Percentiles rank a stretch among this genome's conserved stretches.
These are phyloP conservation scores for Melanocharis versteri DNA, from an alignment of 2,113 vertebrate genomes.

Conservation along the genomic window DNA sequence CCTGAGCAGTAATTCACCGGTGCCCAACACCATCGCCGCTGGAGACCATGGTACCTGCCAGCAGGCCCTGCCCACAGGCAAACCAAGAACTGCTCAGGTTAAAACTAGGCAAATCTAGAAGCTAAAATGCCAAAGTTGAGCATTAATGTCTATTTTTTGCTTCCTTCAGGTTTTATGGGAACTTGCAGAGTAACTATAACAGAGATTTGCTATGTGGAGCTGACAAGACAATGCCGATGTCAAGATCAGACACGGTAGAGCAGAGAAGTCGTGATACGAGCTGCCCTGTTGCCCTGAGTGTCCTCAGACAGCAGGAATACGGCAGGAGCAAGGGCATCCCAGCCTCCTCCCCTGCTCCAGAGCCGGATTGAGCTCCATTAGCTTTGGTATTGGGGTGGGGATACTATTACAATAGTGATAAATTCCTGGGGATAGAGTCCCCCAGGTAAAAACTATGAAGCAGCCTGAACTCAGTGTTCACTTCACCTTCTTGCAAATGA, in stretches of 20 bases:
- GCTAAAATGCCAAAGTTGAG: not conserved
- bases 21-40: not conserved
- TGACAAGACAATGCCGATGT: not conserved
- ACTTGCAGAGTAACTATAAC: not conserved
- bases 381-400: not conserved
- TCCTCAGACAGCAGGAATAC: not conserved
- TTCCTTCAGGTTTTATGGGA: not conserved
- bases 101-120: not conserved
- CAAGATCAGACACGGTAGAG: fast-evolving
- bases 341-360: not conserved
- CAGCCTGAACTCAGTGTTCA: not conserved
- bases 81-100: not conserved
- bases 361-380: not conserved
- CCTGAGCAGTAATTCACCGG: not conserved
- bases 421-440: not conserved
- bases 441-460: fast-evolving
- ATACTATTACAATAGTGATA: not conserved
- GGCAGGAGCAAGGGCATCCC: not conserved
- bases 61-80: not conserved
- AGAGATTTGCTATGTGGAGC: not conserved
- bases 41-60: not conserved
- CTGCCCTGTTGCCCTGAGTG: not conserved
- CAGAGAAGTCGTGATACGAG: not conserved
- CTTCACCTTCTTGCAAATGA: not conserved
- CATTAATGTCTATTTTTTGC: not conserved